Conservation (phyloP, 2,113 vertebrate species). For the Clupea harengus region DNA sequence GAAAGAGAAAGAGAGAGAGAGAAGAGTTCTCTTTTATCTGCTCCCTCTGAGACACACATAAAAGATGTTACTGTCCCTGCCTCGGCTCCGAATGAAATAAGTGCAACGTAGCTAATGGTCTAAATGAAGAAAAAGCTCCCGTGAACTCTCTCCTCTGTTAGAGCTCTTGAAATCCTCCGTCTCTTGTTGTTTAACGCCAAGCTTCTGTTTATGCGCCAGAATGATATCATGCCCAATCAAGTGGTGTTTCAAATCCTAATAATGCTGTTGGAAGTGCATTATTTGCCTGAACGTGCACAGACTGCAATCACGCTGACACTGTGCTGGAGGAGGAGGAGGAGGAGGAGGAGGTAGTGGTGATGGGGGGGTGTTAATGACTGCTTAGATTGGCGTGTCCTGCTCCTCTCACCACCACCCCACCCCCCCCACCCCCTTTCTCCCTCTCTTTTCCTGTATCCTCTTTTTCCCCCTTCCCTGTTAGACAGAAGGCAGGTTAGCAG, state of each 20-base stretch:
- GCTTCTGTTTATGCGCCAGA: conserved; percentile 71
- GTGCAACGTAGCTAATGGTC: conserved; percentile 39
- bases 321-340: background rate
- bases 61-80: conserved; percentile 56
- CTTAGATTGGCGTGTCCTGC: conserved; percentile 56
- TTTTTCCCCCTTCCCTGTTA: background rate
- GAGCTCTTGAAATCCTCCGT: conserved; percentile 51
- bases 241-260: conserved; percentile 76
- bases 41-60: conserved; percentile 56
- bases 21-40: conserved; percentile 60
- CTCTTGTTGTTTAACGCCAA: conserved; percentile 63
- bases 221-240: conserved; percentile 75
- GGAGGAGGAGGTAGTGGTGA: conserved; percentile 50
- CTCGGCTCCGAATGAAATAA: conserved; percentile 60
- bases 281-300: conserved; percentile 70
- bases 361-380: conserved; percentile 60
- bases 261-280: conserved; percentile 75
- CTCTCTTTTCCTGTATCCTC: background rate
- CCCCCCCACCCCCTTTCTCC: conserved; percentile 25
- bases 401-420: conserved; percentile 40
- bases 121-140: conserved; percentile 26
- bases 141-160: conserved; percentile 39
- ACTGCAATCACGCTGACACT: conserved; percentile 66
- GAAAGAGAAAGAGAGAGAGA: conserved; percentile 17
- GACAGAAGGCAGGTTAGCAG: background rate